Evolutionary conservation across 2,888 invertebrate species (phyloP).

Genomic region (Macropis europaea): DNA sequence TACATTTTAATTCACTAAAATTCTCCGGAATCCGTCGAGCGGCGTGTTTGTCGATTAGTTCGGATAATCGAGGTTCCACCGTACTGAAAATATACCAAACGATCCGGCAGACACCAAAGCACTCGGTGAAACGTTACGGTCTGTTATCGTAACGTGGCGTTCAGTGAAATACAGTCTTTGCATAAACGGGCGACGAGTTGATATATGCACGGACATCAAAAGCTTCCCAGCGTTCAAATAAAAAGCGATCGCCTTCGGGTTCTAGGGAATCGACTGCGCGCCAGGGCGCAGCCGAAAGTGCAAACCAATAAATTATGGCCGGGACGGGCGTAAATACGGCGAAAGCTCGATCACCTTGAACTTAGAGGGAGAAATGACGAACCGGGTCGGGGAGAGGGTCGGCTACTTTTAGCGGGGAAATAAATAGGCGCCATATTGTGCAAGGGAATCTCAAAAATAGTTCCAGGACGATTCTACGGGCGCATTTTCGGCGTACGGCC

Average conservation of each 20-base stretch:
- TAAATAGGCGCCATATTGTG: constrained; percentile 59
- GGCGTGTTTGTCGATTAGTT: too few species aligned
- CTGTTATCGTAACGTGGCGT: constrained; percentile 30
- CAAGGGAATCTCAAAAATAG: constrained; percentile 50
- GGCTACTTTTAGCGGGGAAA: constrained; percentile 60
- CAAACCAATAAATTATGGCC: constrained; percentile 49
- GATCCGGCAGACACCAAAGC: neutral
- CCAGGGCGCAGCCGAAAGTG: constrained; percentile 23
- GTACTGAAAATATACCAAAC: neutral
- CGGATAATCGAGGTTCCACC: too few species aligned
- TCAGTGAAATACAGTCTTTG: constrained; percentile 14
- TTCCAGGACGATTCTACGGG: constrained; percentile 24
- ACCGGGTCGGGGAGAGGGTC: constrained; percentile 22
- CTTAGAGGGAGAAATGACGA: constrained; percentile 44
- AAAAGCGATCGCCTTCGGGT: constrained; percentile 17
- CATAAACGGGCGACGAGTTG: neutral
- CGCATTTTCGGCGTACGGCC: constrained; percentile 3
- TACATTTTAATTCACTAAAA: too few species aligned
- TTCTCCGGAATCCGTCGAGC: too few species aligned
- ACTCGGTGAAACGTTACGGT: constrained; percentile 9
- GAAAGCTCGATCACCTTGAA: constrained; percentile 60
- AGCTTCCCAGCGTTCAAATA: constrained; percentile 33
- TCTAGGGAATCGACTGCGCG: constrained; percentile 27
- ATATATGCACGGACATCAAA: constrained; percentile 45
- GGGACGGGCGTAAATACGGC: constrained; percentile 50